Evolutionary conservation across 2,888 invertebrate genomes (phyloP).

Genomic region (Bugulina stolonifera): DNA sequence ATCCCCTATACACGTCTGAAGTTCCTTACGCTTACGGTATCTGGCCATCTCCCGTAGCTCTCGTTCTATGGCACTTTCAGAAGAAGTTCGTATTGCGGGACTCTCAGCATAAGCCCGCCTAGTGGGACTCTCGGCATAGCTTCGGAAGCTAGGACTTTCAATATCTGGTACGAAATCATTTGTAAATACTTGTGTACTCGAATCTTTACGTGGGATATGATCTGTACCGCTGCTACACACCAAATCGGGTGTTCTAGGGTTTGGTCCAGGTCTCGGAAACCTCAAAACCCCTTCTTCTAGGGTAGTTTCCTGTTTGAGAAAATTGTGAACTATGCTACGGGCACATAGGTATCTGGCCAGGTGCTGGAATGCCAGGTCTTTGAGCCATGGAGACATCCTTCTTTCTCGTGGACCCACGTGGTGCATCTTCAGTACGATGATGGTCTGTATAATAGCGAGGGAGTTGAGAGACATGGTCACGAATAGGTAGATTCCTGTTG

Average conservation of each 20-base stretch:
- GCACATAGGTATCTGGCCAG: slow-evolving; percentile 48
- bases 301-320: background rate
- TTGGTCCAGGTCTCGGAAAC: background rate
- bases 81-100: background rate
- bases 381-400: slow-evolving; percentile 50
- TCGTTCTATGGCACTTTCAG: background rate
- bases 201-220: background rate
- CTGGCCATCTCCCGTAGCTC: background rate
- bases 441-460: slow-evolving; percentile 53
- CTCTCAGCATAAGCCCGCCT: background rate
- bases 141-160: background rate
- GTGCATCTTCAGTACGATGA: slow-evolving; percentile 54
- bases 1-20: slow-evolving; percentile 38
- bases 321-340: slow-evolving; percentile 26
- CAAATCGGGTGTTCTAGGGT: background rate
- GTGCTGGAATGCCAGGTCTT: slow-evolving; percentile 44
- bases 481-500: slow-evolving; percentile 55
- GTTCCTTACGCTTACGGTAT: slow-evolving; percentile 41
- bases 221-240: background rate
- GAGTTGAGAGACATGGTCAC: slow-evolving; percentile 56
- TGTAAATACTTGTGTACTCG: no score
- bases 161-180: background rate
- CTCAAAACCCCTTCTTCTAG: background rate
- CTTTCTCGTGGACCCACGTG: slow-evolving; percentile 51
- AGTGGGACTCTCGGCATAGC: background rate